These are phyloP conservation scores for Aphaenogaster floridana DNA, from an alignment of 1,140 invertebrate genomes.

Conservation along the genomic window DNA sequence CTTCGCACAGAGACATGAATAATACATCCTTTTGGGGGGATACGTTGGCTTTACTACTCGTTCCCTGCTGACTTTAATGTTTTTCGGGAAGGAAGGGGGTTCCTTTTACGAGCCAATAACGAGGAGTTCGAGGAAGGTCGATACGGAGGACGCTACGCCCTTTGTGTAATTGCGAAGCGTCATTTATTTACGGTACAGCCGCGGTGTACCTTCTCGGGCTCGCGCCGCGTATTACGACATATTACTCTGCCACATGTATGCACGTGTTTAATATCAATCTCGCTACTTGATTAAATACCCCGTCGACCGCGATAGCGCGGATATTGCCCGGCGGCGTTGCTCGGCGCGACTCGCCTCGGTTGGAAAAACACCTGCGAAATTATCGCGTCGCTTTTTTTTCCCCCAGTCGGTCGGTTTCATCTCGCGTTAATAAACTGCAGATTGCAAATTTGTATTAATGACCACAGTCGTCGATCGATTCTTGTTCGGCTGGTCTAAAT, in stretches of 20 bases:
- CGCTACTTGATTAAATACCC: conserved; percentile 41
- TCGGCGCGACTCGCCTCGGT: not conserved
- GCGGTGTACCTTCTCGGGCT: not conserved
- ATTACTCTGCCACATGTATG: not conserved
- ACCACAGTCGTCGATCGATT: not conserved
- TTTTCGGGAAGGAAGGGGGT: conserved; percentile 17
- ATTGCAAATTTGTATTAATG: conserved; percentile 47
- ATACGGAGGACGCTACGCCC: not conserved
- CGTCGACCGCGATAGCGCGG: not conserved
- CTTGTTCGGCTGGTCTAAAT: not conserved
- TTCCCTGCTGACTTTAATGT: conserved; percentile 62
- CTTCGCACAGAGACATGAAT: conserved; percentile 45
- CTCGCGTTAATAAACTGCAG: conserved; percentile 18
- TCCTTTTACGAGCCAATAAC: conserved; percentile 58
- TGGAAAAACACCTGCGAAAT: conserved; percentile 9
- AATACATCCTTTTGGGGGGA: conserved; percentile 47
- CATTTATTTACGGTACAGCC: conserved; percentile 35
- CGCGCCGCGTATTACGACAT: not conserved
- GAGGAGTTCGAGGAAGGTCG: conserved; percentile 32
- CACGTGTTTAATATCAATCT: conserved; percentile 53
- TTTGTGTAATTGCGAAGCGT: conserved; percentile 48
- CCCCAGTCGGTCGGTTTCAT: not conserved
- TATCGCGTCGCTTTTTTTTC: conserved; percentile 7
- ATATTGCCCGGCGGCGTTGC: not conserved
- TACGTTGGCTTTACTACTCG: conserved; percentile 38